Conservation (phyloP, 2,888 invertebrate genomes). For the Dasysyrphus albostriatus region DNA sequence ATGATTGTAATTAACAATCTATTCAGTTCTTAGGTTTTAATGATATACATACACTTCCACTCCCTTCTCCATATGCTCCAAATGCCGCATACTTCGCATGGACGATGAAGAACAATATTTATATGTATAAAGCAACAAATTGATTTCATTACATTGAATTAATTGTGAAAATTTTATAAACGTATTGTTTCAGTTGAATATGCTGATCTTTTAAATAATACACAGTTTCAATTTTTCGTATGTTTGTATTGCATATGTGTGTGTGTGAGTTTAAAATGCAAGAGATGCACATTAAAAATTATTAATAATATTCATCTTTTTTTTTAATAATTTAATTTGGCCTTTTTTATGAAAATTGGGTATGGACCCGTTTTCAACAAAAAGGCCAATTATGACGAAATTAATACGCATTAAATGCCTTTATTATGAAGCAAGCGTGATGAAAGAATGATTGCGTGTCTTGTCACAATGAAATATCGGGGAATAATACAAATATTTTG, state of each 20-base stretch:
- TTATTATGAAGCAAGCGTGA: constrained; percentile 6
- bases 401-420: constrained; percentile 61
- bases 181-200: constrained; percentile 14
- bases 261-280: constrained; percentile 36
- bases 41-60: constrained; percentile 20
- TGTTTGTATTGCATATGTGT: no score
- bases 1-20: constrained; percentile 70
- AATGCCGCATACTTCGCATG: not conserved
- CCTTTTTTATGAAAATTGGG: not conserved
- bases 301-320: constrained; percentile 31
- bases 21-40: constrained; percentile 69
- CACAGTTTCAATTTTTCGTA: not conserved
- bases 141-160: constrained; percentile 73
- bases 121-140: constrained; percentile 67
- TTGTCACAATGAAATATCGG: constrained; percentile 2
- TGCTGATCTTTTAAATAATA: not conserved
- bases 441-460: not conserved
- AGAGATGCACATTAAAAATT: constrained; percentile 50
- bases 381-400: constrained; percentile 54
- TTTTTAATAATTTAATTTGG: constrained; percentile 59
- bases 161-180: constrained; percentile 56
- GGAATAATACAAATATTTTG: not conserved
- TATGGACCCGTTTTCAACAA: not conserved
- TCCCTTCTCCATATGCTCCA: not conserved
- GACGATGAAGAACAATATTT: not conserved